Evolutionary conservation across 2,113 vertebrate species (phyloP).

Genomic region (Heteronetta atricapilla): DNA sequence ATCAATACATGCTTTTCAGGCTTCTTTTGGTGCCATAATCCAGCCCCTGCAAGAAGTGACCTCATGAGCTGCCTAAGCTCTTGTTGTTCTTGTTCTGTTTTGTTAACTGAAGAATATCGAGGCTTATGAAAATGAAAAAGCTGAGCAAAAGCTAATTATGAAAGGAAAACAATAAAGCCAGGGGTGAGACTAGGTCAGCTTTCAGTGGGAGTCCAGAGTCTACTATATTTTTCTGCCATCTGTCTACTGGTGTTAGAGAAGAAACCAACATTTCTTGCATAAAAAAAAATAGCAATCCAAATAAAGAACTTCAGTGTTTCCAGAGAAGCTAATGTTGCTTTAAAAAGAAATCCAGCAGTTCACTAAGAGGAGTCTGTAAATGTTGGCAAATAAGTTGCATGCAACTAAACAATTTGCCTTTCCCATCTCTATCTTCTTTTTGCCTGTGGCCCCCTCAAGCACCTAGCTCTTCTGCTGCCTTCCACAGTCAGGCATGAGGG

Average conservation of each 20-base stretch:
- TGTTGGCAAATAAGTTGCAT: neutral
- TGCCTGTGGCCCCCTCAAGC: neutral
- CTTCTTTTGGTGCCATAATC: slow-evolving; percentile 89
- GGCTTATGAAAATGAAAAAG: slow-evolving; percentile 82
- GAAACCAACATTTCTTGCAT: slow-evolving; percentile 35
- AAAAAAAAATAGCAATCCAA: neutral
- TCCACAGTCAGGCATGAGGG: rapidly evolving
- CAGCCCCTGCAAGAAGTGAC: slow-evolving; percentile 87
- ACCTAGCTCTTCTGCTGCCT: neutral
- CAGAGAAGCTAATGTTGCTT: neutral
- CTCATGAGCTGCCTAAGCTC: slow-evolving; percentile 86
- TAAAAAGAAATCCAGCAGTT: neutral
- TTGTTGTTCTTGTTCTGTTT: slow-evolving; percentile 82
- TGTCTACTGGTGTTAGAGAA: slow-evolving; percentile 41
- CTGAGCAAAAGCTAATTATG: slow-evolving; percentile 84
- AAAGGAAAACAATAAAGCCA: slow-evolving; percentile 71
- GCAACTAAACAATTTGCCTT: neutral
- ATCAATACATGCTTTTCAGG: slow-evolving; percentile 89
- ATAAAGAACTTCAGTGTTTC: neutral
- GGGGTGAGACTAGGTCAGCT: slow-evolving; percentile 69
- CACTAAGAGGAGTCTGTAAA: neutral
- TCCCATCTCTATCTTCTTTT: neutral
- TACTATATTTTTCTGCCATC: slow-evolving; percentile 39
- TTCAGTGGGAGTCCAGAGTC: slow-evolving; percentile 35
- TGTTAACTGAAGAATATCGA: slow-evolving; percentile 80